phyloP scores from a whole-genome alignment of 2,797 vertebrate species.

The Myioborus melanocephalus region DNA sequence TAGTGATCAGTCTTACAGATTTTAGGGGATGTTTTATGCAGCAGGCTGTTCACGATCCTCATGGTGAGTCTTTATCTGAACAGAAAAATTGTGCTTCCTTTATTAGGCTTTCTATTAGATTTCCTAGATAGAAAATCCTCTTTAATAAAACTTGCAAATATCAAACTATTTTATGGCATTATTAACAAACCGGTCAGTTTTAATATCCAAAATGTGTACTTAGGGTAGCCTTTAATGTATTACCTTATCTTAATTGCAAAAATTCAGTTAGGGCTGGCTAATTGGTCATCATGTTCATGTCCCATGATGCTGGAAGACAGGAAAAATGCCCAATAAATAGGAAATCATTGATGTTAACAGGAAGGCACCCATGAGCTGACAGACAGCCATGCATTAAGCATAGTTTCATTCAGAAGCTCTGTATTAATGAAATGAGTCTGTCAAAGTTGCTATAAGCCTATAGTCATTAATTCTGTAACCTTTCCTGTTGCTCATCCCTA shows the following conservation, averaged over 20 bases:
- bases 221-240: background rate
- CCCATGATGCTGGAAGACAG: background rate
- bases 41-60: background rate
- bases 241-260: background rate
- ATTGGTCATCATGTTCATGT: background rate
- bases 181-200: background rate
- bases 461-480: background rate
- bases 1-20: background rate
- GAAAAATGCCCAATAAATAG: background rate
- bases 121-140: background rate
- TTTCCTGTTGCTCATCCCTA: background rate
- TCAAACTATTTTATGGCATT: background rate
- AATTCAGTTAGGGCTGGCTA: background rate
- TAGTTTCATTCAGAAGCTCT: background rate
- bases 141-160: background rate
- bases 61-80: background rate
- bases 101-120: background rate
- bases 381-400: background rate
- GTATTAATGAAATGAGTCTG: background rate
- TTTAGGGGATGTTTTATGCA: background rate
- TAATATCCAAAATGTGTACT: background rate
- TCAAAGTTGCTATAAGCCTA: background rate
- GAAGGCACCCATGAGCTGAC: background rate
- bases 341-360: background rate
- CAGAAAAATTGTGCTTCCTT: background rate